phyloP scores from a whole-genome alignment of 37 sponge, comb jelly and placozoan species.

The Beroe forskalii region DNA sequence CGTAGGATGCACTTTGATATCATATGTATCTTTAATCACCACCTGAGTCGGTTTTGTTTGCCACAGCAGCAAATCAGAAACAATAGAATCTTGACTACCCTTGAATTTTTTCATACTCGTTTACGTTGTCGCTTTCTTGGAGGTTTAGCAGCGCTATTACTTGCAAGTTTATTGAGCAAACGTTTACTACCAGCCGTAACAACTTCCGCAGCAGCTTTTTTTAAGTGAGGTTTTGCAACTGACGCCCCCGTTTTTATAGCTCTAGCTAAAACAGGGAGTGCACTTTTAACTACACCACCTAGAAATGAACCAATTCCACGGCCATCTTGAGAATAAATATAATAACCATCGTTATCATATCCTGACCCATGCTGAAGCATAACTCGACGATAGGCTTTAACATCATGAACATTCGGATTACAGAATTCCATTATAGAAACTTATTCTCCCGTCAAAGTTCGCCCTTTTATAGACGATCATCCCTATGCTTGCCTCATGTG shows the following conservation, averaged over 20 bases:
- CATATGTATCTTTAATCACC: not conserved
- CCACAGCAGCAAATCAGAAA: slow-evolving; percentile 1
- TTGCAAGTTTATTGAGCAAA: not conserved
- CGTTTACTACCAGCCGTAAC: slow-evolving; percentile 10
- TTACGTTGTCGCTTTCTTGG: not conserved
- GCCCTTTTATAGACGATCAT: not conserved
- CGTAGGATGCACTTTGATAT: slow-evolving; percentile 2
- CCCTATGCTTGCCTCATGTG: not conserved
- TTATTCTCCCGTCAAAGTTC: no score
- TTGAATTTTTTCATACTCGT: not conserved
- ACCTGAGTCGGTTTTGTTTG: not conserved
- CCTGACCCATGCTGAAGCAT: slow-evolving; percentile 13
- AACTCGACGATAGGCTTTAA: not conserved
- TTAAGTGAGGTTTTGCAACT: not conserved
- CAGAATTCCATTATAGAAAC: not conserved
- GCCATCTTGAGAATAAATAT: slow-evolving; percentile 18
- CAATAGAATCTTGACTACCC: not conserved
- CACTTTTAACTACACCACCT: not conserved
- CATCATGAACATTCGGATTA: not conserved
- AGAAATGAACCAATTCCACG: not conserved
- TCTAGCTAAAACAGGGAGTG: not conserved
- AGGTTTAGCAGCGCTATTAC: not conserved
- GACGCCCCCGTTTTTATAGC: not conserved
- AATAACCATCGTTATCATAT: slow-evolving; percentile 54
- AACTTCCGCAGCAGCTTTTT: not conserved